These are phyloP conservation scores for Heliconius hewitsoni DNA, from an alignment of 1,140 invertebrate genomes.

Conservation along the genomic window DNA sequence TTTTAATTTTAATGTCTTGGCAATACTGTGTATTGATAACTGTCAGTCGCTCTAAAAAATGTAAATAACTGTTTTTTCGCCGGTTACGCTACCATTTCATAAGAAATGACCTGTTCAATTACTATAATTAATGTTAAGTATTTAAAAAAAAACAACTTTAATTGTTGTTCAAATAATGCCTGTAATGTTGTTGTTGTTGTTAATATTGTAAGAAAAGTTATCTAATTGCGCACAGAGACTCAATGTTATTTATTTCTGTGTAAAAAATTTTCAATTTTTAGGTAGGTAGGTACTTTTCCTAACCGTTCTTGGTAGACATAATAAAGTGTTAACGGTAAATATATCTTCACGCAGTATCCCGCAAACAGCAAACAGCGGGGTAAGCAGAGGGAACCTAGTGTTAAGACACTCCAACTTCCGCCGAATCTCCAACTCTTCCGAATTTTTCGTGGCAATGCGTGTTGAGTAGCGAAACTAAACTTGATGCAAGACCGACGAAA, in stretches of 20 bases:
- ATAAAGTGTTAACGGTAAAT: too few species aligned
- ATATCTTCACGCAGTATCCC: too few species aligned
- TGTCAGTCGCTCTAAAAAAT: not conserved
- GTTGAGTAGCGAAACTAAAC: too few species aligned
- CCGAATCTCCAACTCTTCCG: too few species aligned
- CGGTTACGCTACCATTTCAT: not conserved
- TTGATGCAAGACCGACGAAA: too few species aligned
- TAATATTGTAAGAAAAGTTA: slow-evolving; percentile 1
- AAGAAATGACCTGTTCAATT: not conserved
- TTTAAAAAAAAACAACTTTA: not conserved
- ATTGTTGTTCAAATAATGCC: slow-evolving; percentile 4
- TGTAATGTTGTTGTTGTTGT: not conserved
- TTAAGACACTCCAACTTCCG: too few species aligned
- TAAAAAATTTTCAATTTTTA: not conserved
- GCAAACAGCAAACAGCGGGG: too few species aligned
- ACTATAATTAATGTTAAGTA: not conserved
- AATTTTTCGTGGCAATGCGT: too few species aligned
- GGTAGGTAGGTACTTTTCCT: not conserved
- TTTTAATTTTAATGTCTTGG: not conserved
- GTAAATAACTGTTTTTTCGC: not conserved
- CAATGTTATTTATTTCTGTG: not conserved
- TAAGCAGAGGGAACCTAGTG: too few species aligned
- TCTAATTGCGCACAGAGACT: not conserved
- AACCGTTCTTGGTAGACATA: not conserved
- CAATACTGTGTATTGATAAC: not conserved